Evolutionary conservation across 1,140 invertebrate species (phyloP), one percentile per base, ranked within the genome.

Genomic region (Bactericera cockerelli): DNA sequence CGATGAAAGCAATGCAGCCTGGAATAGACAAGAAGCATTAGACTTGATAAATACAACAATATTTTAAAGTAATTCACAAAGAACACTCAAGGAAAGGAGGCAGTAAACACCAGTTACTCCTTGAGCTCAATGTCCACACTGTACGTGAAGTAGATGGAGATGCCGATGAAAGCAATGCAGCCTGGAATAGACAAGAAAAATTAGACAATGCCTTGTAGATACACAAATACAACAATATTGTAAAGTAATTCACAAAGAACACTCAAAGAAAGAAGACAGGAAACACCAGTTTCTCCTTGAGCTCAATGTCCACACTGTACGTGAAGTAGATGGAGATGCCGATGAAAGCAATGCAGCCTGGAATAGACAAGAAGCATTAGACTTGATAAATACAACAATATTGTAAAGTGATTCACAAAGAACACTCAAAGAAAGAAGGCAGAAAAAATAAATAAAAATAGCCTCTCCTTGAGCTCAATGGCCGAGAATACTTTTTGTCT

Each of bases 41-140:
- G n/a, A n/a, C n/a, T n/a, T n/a, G n/a, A n/a, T n/a, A n/a, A n/a
- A n/a, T n/a, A n/a, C n/a, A n/a, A n/a, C n/a, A n/a, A n/a, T n/a
- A n/a, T n/a, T n/a, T n/a, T n/a, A n/a, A n/a, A n/a, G n/a, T n/a
- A n/a, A n/a, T n/a, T n/a, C n/a, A n/a, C n/a, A n/a, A n/a, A n/a
- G n/a, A n/a, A n/a, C n/a, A 94, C 96, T 60, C 96, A 93, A 36
- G 85, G 76, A 72, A 99, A 98, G 72, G 98, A 99, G 38, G 83
- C 82, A 26, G 88, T 83, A 70, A 94, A 92, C 25, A 90, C 88
- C 62, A 93, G 74, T 74, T 95, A 96, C 69, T 95, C 93, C 70
- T 87, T 80, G 63, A 82, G 75, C 68, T 84, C 80, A 60, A 93
- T 83, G 70, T 90, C 86, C 19, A 88, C 84, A 49, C 86, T 80